These are phyloP conservation scores for Sceloporus tristichus DNA, from an alignment of 2,113 vertebrate genomes.

Conservation along the genomic window DNA sequence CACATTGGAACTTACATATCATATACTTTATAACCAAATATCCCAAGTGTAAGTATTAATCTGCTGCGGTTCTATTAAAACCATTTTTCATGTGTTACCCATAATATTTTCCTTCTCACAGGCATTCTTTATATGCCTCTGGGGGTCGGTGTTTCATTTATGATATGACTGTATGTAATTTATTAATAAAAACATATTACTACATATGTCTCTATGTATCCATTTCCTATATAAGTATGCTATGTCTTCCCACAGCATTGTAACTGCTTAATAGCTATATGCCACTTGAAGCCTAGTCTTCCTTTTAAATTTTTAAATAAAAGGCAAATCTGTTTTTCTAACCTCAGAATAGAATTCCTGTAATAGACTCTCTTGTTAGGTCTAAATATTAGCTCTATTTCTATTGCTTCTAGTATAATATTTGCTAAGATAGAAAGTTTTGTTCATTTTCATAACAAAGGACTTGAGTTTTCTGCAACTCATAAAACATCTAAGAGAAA, in stretches of 20 bases:
- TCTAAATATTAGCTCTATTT: conserved; percentile 59
- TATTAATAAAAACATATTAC: conserved; percentile 62
- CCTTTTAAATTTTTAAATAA: not conserved
- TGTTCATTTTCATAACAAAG: conserved; percentile 33
- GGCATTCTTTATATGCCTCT: conserved; percentile 59
- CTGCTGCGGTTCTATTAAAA: conserved; percentile 39
- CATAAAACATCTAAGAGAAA: not conserved
- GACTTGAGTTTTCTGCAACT: not conserved
- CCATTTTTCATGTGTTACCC: conserved; percentile 62
- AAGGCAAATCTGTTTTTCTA: conserved; percentile 18
- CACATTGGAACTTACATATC: conserved; percentile 44
- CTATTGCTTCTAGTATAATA: conserved; percentile 37
- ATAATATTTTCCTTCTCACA: conserved; percentile 60
- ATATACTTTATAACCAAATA: conserved; percentile 51
- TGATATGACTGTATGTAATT: conserved; percentile 62
- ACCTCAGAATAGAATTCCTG: conserved; percentile 29
- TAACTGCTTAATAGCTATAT: conserved; percentile 43
- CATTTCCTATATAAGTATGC: conserved; percentile 38
- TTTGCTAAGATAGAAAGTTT: conserved; percentile 48
- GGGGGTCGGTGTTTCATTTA: conserved; percentile 51
- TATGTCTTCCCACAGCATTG: conserved; percentile 23
- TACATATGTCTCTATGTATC: conserved; percentile 50
- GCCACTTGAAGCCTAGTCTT: conserved; percentile 3
- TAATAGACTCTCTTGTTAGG: conserved; percentile 50
- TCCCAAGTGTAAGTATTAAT: conserved; percentile 46